phyloP scores from a whole-genome alignment of 1,140 invertebrate genomes.

The Drosophila yakuba region DNA sequence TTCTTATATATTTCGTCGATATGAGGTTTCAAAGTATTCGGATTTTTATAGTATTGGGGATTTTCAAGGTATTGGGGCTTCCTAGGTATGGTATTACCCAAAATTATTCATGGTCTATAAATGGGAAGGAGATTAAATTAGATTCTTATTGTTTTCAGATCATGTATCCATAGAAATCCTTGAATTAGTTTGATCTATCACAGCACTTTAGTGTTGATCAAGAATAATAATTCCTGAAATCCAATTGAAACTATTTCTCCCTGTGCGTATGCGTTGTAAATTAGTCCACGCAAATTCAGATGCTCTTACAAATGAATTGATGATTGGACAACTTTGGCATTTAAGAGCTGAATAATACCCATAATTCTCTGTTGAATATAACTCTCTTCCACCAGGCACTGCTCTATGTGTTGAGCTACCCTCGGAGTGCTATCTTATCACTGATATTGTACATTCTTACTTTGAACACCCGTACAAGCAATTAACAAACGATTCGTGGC shows the following conservation, averaged over 20 bases:
- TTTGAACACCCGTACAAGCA: slow-evolving; percentile 78
- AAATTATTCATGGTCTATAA: too few species aligned
- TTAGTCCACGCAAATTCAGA: background rate
- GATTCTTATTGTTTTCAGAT: too few species aligned
- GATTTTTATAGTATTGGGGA: too few species aligned
- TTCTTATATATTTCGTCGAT: background rate
- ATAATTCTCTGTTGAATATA: background rate
- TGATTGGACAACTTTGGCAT: slow-evolving; percentile 11
- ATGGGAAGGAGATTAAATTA: too few species aligned
- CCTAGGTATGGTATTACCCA: background rate
- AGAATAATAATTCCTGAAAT: too few species aligned
- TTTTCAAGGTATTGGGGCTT: too few species aligned
- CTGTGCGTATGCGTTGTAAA: background rate
- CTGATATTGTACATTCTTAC: slow-evolving; percentile 67
- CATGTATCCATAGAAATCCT: too few species aligned
- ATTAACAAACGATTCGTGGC: slow-evolving; percentile 78
- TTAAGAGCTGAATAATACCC: slow-evolving; percentile 9
- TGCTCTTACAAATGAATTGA: background rate
- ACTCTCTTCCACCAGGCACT: slow-evolving; percentile 14
- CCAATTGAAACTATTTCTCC: background rate
- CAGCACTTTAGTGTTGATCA: too few species aligned
- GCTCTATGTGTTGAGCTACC: slow-evolving; percentile 6
- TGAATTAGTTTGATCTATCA: too few species aligned
- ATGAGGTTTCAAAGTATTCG: background rate
- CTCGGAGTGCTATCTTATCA: slow-evolving; percentile 63